Percentiles rank a stretch among this genome's conserved stretches.
Conservation (phyloP, 92 coral and sea anemone genomes). For the Palythoa caribaeorum region DNA sequence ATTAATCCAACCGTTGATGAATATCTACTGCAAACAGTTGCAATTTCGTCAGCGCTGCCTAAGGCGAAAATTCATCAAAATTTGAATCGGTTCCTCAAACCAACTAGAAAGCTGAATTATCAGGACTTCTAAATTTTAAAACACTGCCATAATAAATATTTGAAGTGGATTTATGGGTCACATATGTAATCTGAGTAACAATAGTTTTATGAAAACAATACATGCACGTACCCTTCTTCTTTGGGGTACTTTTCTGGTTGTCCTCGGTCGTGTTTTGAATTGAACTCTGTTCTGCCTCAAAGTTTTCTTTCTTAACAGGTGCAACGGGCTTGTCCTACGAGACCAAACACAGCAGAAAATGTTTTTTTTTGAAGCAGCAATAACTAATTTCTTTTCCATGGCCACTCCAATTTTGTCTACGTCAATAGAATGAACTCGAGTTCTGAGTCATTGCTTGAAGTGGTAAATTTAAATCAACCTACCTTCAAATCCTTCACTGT, state of each 20-base stretch:
- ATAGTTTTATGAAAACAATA: slow-evolving; percentile 20
- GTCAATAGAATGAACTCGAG: slow-evolving; percentile 15
- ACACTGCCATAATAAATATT: slow-evolving; percentile 6
- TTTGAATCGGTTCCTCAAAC: neutral
- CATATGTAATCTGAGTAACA: slow-evolving; percentile 11
- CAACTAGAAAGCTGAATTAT: neutral
- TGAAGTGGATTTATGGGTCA: slow-evolving; percentile 9
- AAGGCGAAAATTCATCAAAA: slow-evolving; percentile 1
- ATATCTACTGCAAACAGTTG: neutral
- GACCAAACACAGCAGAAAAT: neutral
- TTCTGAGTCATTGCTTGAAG: neutral
- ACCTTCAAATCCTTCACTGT: slow-evolving; percentile 68
- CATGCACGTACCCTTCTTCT: slow-evolving; percentile 36
- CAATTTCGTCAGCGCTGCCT: neutral
- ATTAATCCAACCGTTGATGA: neutral
- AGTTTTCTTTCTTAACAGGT: slow-evolving; percentile 49
- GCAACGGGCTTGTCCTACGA: slow-evolving; percentile 41
- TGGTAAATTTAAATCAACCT: slow-evolving; percentile 6
- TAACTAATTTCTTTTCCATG: slow-evolving; percentile 27
- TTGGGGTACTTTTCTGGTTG: slow-evolving; percentile 39
- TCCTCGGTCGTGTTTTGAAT: slow-evolving; percentile 31
- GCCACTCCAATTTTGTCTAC: slow-evolving; percentile 11
- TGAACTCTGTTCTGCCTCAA: slow-evolving; percentile 18
- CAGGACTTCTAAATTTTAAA: neutral
- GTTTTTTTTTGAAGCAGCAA: neutral